These are phyloP conservation scores for Eupithecia tripunctaria DNA, from an alignment of 2,888 invertebrate genomes.

Conservation along the genomic window DNA sequence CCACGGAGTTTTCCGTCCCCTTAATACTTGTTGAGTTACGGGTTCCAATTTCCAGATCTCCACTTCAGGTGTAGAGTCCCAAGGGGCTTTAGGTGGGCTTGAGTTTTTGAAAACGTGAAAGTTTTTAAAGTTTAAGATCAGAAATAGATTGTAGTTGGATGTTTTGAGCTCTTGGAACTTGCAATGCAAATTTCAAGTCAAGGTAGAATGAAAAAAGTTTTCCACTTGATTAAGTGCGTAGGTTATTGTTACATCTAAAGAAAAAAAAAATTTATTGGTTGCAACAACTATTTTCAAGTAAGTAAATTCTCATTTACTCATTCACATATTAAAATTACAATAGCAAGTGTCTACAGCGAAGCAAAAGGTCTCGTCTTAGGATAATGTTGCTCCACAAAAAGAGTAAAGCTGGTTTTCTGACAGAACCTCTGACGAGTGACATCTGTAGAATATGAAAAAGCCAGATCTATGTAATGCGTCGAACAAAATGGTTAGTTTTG, in stretches of 20 bases:
- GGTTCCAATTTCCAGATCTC: conserved; percentile 80
- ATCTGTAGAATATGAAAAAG: too few species aligned
- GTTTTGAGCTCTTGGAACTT: background rate
- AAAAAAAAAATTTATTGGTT: too few species aligned
- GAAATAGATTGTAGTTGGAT: background rate
- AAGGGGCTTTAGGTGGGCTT: conserved; percentile 31
- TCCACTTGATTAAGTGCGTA: background rate
- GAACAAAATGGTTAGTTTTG: too few species aligned
- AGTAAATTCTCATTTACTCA: too few species aligned
- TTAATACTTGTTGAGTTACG: conserved; percentile 84
- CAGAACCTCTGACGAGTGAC: too few species aligned
- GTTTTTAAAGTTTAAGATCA: background rate
- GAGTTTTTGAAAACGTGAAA: background rate
- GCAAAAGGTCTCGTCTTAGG: too few species aligned
- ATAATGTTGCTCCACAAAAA: too few species aligned
- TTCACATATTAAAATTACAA: too few species aligned
- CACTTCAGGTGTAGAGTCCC: conserved; percentile 74
- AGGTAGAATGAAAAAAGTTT: background rate
- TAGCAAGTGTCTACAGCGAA: too few species aligned
- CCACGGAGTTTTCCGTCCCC: conserved; percentile 78
- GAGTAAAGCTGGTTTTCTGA: too few species aligned
- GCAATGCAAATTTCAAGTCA: background rate
- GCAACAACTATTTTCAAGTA: too few species aligned
- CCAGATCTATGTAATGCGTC: too few species aligned
- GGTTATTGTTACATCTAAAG: background rate